Evolutionary conservation across 2,113 vertebrate species (phyloP), one percentile per base, ranked within the genome.

Genomic region (Coturnix japonica): DNA sequence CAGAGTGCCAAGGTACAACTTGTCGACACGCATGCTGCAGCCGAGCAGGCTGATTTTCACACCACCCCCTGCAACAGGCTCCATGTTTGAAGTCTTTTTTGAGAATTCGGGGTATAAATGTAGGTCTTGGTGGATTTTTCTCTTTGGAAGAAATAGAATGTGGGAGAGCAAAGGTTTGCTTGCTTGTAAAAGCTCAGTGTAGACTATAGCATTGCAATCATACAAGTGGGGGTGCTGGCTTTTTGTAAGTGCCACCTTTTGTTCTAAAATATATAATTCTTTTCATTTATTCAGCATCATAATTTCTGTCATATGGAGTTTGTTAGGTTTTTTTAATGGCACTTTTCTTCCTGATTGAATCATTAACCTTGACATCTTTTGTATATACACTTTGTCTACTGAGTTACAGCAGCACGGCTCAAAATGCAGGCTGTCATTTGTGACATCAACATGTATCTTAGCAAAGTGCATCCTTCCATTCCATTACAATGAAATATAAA

Each of bases 1-100:
- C 94, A 92, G 33, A 20, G 79, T 77, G 94, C 95, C 93, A 95
- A 67, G 72, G 91, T 49, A 92, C 91, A 94, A 85, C 81, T 46
- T 63, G 93, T 90, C 87, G 85, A 73, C 86, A 75, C 30, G 14
- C 79, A 82, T 8, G 59, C 91, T 94, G 93, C 71, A 35, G 8
- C 49, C 37, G 47, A 93, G 47, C 67, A 63, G 89, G 71, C 87
- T 82, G 78, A 31, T 93, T 94, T 94, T 95, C 94, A 93, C 93
- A 92, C 93, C 93, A 59, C 78, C 89, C 63, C 87, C 91, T 85
- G 59, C 26, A 73, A 92, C 28, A 25, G 79, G 67, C 79, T 95
- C 71, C 65, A 4, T 63, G 46, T 73, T 93, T 54, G 66, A 87
- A 81, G 65, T 44, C 49, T 82, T 85, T 69, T 76, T 1, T 77